phyloP scores from a whole-genome alignment of 2,888 invertebrate species.

The Habrosyne pyritoides region DNA sequence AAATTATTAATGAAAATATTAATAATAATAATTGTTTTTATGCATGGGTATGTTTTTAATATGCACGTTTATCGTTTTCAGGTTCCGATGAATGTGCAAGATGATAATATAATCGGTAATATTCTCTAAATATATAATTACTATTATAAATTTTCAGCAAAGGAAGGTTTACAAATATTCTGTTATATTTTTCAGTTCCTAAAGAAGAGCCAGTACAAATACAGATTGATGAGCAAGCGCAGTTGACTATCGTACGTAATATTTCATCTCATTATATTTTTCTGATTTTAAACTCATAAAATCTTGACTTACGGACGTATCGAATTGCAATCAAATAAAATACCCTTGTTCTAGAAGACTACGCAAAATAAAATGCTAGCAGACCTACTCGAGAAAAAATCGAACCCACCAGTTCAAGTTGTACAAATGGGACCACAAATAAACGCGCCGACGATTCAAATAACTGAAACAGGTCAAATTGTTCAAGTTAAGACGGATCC shows the following conservation, averaged over 20 bases:
- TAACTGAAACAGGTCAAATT: slow-evolving; percentile 77
- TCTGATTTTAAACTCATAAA: slow-evolving; percentile 3
- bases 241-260: slow-evolving; percentile 70
- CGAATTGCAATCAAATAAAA: neutral
- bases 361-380: slow-evolving; percentile 90
- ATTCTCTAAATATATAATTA: slow-evolving; percentile 7
- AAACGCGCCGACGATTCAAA: slow-evolving; percentile 77
- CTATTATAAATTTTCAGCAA: neutral
- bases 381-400: slow-evolving; percentile 91
- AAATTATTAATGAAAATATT: no score
- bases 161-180: slow-evolving; percentile 3
- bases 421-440: slow-evolving; percentile 74
- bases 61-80: neutral
- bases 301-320: no score
- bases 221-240: slow-evolving; percentile 74
- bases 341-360: slow-evolving; percentile 55
- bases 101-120: neutral
- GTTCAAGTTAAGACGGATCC: slow-evolving; percentile 71
- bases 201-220: slow-evolving; percentile 76
- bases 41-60: neutral
- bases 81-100: neutral
- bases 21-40: no score
- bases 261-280: neutral
- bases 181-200: slow-evolving; percentile 44
- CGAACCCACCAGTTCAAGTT: slow-evolving; percentile 79